Evolutionary conservation across 2,797 vertebrate species (phyloP), one percentile per base, ranked within the genome.

Genomic region (Euphonia xanthogaster): DNA sequence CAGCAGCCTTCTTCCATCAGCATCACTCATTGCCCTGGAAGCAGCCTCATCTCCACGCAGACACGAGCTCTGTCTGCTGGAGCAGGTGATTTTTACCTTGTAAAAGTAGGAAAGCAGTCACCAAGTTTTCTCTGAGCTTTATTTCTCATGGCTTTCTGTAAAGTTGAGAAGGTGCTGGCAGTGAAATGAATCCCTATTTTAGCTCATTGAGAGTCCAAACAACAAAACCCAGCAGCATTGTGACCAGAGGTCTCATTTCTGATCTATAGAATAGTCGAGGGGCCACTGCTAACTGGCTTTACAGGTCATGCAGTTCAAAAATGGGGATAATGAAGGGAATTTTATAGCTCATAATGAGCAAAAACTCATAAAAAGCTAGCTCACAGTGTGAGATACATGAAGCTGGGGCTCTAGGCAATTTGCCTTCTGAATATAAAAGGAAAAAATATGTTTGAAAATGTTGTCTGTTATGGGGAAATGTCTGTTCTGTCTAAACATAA

Each of bases 181-280:
- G 44, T 33, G 39, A 40, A 27, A 35, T 45, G 55, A 72, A 89
- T 63, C 30, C 7, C 28, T 40, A 1, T 40, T 94, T 80, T 61
- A 63, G 25, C 21, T 82, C 28, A 9, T 61, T 83, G 22, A 13
- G 54, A 28, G 55, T 62, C 62, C 39, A 85, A 81, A 70, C 21
- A 63, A 40, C 58, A 42, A 68, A 60, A 44, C 6, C 1, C 39
- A 76, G 8, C 62, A 57, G 23, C 0, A 0, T 3, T 33, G 7
- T 66, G 60, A 54, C 5, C 24, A 39, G 31, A 67, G 81, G 39
- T 53, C 2, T 1, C 7, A 9, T 67, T 92, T 66, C 58, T 58
- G 24, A 12, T n/a, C 48, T 66, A 18, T 7, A 8, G 53, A 57
- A 37, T 6, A 71, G 24, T n/a, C 24, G 39, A 51, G 53, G 35